Conservation (phyloP, 2,797 vertebrate genomes). For the Graptemys geographica region DNA sequence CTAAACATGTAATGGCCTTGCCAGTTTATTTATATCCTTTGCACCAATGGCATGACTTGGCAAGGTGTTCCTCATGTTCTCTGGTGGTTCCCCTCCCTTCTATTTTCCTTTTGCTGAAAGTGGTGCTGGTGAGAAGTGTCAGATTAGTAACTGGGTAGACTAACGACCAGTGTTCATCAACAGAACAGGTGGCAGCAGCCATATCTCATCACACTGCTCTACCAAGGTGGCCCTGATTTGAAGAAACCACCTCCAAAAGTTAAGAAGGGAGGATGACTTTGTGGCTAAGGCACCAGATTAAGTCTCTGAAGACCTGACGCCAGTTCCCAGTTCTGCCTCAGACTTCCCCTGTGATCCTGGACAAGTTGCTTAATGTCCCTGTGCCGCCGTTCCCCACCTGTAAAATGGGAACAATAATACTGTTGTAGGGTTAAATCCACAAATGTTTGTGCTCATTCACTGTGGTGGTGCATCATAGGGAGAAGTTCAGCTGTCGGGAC, state of each 20-base stretch:
- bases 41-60: conserved; percentile 23
- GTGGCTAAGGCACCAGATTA: too few relatives aligned
- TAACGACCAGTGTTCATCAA: neutral
- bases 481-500: neutral
- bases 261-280: neutral
- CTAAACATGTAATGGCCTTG: conserved; percentile 1
- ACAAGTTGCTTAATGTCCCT: neutral
- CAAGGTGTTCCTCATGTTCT: neutral
- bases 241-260: neutral
- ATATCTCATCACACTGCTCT: neutral
- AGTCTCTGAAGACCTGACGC: too few relatives aligned
- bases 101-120: neutral
- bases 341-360: neutral
- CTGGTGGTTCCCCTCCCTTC: neutral
- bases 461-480: neutral
- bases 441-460: neutral
- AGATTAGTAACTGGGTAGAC: neutral
- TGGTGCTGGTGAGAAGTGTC: neutral
- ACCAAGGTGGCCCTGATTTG: neutral
- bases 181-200: neutral
- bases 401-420: neutral
- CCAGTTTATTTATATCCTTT: conserved; percentile 48
- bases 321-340: too few relatives aligned
- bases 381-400: neutral
- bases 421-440: neutral